Conservation (phyloP, 2,113 vertebrate genomes). For the Dicaeum eximium region DNA sequence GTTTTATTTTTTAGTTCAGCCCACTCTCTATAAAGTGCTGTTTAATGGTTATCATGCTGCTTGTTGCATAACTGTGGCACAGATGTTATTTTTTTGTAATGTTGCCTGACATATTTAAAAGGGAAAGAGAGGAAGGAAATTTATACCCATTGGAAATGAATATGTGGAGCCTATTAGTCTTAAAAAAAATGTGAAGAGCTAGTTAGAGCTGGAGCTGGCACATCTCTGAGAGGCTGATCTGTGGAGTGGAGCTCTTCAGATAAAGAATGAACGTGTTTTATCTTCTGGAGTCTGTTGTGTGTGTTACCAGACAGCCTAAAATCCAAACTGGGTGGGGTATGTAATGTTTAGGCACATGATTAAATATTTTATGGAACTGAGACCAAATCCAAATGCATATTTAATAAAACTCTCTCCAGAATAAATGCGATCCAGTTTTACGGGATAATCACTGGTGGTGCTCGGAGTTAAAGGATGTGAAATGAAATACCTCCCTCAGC, state of each 20-base stretch:
- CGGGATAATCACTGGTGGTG: neutral
- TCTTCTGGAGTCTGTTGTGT: neutral
- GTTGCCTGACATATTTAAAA: slow-evolving; percentile 34
- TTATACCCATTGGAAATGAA: slow-evolving; percentile 33
- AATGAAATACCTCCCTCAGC: neutral
- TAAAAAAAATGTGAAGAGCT: slow-evolving; percentile 59
- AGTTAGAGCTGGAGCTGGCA: slow-evolving; percentile 26
- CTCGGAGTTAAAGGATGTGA: neutral
- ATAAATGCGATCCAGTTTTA: neutral
- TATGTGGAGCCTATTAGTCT: slow-evolving; percentile 45
- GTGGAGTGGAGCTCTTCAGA: slow-evolving; percentile 1
- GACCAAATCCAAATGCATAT: neutral
- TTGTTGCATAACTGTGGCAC: slow-evolving; percentile 38
- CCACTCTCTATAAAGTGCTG: neutral
- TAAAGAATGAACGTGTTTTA: neutral
- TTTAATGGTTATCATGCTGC: neutral
- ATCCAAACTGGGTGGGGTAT: neutral
- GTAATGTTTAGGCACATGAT: neutral
- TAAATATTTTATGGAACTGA: neutral
- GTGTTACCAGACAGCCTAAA: neutral
- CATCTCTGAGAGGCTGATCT: slow-evolving; percentile 7
- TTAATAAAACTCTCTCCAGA: neutral
- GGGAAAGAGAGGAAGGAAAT: slow-evolving; percentile 24
- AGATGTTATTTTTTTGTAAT: slow-evolving; percentile 43
- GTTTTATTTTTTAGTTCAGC: neutral